phyloP scores from a whole-genome alignment of 2,113 vertebrate species.

The Sigmodon hispidus region DNA sequence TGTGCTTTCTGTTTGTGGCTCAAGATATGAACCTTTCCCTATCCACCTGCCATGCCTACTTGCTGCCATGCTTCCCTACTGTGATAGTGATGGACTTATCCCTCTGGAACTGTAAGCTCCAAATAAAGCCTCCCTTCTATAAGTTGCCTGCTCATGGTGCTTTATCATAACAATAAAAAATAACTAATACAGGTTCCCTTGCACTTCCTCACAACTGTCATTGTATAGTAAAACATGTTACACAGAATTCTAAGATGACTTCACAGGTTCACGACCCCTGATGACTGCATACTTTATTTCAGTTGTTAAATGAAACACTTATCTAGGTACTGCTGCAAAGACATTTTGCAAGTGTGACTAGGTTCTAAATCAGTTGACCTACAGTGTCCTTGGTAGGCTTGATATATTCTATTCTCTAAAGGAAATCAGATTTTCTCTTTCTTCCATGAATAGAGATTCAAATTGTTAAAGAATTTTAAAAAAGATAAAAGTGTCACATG shows the following conservation, averaged over 20 bases:
- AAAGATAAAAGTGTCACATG: background rate
- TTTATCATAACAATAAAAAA: background rate
- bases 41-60: background rate
- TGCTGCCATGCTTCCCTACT: background rate
- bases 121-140: background rate
- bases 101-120: background rate
- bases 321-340: background rate
- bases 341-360: background rate
- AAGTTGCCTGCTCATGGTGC: background rate
- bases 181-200: background rate
- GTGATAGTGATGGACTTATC: background rate
- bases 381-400: background rate
- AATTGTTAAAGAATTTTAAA: background rate
- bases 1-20: background rate
- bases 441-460: slow-evolving; percentile 36
- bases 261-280: background rate
- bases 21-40: background rate
- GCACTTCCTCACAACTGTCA: background rate
- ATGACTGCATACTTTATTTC: background rate
- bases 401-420: background rate
- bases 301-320: background rate
- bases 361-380: background rate
- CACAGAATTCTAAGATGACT: background rate
- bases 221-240: background rate
- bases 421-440: slow-evolving; percentile 9